Evolutionary conservation across 2,113 vertebrate genomes (phyloP), one percentile per base, ranked within the genome.

Genomic region (Conger conger): DNA sequence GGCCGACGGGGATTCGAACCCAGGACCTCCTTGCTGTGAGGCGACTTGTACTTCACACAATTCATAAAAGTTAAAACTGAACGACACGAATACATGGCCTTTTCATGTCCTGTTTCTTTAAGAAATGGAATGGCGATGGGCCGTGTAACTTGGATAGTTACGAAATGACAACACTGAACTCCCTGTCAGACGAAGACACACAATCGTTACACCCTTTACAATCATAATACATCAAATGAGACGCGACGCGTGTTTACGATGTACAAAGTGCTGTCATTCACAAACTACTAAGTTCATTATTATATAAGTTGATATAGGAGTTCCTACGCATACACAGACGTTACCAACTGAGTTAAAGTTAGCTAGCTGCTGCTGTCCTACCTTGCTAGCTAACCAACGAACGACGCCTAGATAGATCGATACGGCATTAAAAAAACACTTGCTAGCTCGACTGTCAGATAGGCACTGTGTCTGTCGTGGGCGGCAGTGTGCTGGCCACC

Each of bases 61-160:
- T 63, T 27, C 33, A 35, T n/a, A 35, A 36, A 35, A 30, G 73
- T 23, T 35, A 33, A 17, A 35, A 36, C 35, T 73, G 63, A 30
- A 73, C 23, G 23, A 73, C 5, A 73, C 30, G 63, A 73, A 73
- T 35, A 4, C 45, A 54, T n/a, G 23, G 17, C 42, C 9, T 82
- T n/a, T 42, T 33, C 27, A 45, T 54, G 40, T 45, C 42, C 30
- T 60, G 83, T 57, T 54, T 11, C 77, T 84, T 79, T 84, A 79
- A 84, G 33, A 60, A 63, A 84, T 37, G 54, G 76, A 84, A 80
- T 84, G 83, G 83, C 77, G 83, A 54, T 42, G 50, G 83, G 23
- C 76, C 83, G 76, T 78, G 23, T 23, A 54, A 79, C 80, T 76
- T 84, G 38, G 82, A 23, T 78, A 84, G n/a, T 76, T 45, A 84